Conservation (phyloP, 2,113 vertebrate genomes). For the Fregetta grallaria region DNA sequence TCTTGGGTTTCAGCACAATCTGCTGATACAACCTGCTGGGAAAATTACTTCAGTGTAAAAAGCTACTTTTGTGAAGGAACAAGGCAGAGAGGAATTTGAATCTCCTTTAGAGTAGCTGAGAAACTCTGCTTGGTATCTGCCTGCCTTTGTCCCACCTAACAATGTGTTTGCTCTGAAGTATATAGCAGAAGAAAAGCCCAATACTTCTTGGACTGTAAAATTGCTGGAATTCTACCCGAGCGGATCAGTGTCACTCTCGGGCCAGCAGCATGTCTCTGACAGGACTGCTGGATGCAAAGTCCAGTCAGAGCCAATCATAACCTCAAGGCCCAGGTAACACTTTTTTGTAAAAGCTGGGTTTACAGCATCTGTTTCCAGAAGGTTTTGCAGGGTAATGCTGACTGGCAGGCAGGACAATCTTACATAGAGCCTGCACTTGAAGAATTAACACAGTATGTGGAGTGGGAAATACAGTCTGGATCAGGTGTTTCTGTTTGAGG, state of each 20-base stretch:
- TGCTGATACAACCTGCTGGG: constrained; percentile 9
- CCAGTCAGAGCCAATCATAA: neutral
- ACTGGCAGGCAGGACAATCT: neutral
- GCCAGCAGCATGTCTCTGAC: neutral
- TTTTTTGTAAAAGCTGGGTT: neutral
- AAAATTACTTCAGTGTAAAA: constrained; percentile 2
- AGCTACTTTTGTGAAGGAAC: constrained; percentile 47
- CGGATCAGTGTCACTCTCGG: fast-evolving
- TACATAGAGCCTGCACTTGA: neutral
- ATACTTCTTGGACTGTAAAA: neutral
- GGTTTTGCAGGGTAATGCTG: neutral
- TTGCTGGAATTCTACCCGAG: neutral
- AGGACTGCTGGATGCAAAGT: neutral
- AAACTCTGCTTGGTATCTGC: neutral
- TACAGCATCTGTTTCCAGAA: neutral
- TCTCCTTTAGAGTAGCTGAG: neutral
- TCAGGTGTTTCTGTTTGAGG: neutral
- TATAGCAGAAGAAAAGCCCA: neutral
- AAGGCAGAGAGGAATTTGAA: constrained; percentile 33
- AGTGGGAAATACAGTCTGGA: neutral
- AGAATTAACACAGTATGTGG: neutral
- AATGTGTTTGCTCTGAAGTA: neutral
- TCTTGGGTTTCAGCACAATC: constrained; percentile 17
- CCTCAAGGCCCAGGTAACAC: neutral
- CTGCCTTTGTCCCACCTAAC: neutral